Evolutionary conservation across 2,888 invertebrate genomes (phyloP).

Genomic region (Doris montereyensis): DNA sequence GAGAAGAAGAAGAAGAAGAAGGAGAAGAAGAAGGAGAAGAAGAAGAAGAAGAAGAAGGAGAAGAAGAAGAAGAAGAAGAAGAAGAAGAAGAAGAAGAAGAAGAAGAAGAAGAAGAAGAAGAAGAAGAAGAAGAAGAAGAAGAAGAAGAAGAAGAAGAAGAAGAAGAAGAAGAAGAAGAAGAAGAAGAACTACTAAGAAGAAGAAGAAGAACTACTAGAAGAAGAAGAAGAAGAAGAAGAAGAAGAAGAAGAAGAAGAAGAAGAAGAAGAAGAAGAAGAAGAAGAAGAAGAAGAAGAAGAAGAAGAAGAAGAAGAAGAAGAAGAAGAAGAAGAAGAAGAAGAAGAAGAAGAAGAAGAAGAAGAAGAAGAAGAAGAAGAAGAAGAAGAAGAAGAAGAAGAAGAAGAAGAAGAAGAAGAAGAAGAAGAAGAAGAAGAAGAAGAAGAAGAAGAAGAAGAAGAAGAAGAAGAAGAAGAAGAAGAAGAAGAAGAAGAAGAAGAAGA

Average conservation of each 20-base stretch:
- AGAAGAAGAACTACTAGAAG: background rate
- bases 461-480: no score
- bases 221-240: background rate
- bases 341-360: no score
- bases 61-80: background rate
- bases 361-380: no score
- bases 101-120: background rate
- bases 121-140: background rate
- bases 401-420: no score
- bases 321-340: background rate
- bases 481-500: no score
- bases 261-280: constrained; percentile 8
- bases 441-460: no score
- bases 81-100: background rate
- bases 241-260: background rate
- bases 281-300: background rate
- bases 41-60: constrained; percentile 10
- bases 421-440: no score
- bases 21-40: constrained; percentile 1
- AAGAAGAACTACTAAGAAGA: no score
- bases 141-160: background rate
- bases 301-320: background rate
- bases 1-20: constrained; percentile 6
- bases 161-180: background rate
- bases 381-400: no score